A percentile compares a stretch with the other conserved stretches of the same genome.
Conservation (phyloP, 2,113 vertebrate species). For the Nannobrachium achirus region DNA sequence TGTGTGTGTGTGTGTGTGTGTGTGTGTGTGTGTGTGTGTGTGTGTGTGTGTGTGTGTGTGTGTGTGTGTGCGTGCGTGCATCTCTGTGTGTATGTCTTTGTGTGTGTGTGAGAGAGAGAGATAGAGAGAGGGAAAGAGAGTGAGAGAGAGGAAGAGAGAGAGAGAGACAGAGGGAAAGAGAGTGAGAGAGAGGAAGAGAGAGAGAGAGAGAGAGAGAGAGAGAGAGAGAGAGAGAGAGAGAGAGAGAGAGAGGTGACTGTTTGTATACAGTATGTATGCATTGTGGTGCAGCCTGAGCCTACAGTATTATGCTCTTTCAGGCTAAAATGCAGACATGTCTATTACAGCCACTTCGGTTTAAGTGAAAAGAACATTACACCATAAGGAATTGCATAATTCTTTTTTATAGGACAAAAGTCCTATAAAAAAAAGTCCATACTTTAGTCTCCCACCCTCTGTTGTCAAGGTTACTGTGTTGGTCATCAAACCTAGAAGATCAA, state of each 20-base stretch:
- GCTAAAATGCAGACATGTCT: constrained; percentile 1
- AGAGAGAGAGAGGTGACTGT: neutral
- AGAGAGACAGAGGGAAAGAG: constrained; percentile 14
- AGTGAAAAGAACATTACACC: neutral
- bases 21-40: too few species aligned
- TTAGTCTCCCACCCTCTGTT: neutral
- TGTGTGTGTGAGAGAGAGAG: neutral
- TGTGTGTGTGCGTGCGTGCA: too few species aligned
- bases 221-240: constrained; percentile 72
- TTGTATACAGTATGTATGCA: neutral
- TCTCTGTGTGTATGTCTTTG: too few species aligned
- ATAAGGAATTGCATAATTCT: neutral
- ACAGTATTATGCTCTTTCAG: neutral
- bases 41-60: too few species aligned
- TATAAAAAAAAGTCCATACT: neutral
- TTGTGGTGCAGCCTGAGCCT: constrained; percentile 2
- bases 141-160: constrained; percentile 12
- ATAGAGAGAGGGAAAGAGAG: constrained; percentile 18
- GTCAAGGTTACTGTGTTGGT: neutral
- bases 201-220: neutral
- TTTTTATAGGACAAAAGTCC: neutral
- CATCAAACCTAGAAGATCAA: neutral
- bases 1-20: too few species aligned
- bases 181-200: constrained; percentile 18
- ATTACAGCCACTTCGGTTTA: neutral